A percentile compares a stretch with the other conserved stretches of the same genome.
Evolutionary conservation across 2,113 vertebrate species (phyloP).

Genomic region (Vidua macroura): DNA sequence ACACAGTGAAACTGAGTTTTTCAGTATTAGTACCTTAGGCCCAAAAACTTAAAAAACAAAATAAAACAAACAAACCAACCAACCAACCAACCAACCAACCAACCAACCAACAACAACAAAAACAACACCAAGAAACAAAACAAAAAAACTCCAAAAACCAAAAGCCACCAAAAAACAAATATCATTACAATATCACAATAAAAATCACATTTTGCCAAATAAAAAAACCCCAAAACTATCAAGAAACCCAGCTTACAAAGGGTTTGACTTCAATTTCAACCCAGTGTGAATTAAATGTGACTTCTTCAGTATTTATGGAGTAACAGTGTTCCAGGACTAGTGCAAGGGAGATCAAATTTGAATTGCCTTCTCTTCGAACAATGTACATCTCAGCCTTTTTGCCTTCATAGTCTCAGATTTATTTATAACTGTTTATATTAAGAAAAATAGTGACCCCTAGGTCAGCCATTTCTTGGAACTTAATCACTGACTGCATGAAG

Average conservation of each 20-base stretch:
- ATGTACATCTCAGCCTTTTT: not conserved
- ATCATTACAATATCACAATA: not conserved
- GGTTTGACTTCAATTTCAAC: not conserved
- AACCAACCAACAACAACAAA: no score
- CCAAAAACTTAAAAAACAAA: not conserved
- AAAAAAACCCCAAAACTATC: not conserved
- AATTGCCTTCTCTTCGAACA: not conserved
- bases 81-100: no score
- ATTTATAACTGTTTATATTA: not conserved
- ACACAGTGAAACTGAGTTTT: not conserved
- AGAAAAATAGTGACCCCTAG: not conserved
- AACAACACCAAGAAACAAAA: not conserved
- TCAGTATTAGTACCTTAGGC: not conserved
- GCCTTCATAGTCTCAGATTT: not conserved
- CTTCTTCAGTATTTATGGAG: accelerated
- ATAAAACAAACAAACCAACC: not conserved
- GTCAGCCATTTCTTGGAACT: not conserved
- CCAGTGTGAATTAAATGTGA: not conserved
- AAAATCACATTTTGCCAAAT: not conserved
- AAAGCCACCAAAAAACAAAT: not conserved
- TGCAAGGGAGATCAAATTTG: not conserved
- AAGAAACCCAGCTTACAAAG: not conserved
- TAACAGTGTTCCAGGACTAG: not conserved
- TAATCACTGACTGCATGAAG: not conserved
- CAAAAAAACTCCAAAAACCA: not conserved